Conservation (phyloP, 2,113 vertebrate genomes). For the Coptodon rendalli region DNA sequence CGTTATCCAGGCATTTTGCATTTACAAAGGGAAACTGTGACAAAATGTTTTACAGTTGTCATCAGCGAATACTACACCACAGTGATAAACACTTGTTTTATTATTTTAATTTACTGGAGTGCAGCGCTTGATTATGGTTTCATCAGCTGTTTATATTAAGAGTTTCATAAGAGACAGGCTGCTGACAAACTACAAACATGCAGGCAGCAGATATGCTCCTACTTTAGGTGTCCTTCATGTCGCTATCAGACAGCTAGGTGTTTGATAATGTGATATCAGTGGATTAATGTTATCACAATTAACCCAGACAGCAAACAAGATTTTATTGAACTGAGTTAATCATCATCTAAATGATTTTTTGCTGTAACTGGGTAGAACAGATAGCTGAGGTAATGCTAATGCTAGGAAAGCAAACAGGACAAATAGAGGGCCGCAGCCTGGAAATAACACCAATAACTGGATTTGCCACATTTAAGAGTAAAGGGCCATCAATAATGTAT, state of each 20-base stretch:
- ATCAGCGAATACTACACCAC: neutral
- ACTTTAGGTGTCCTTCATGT: neutral
- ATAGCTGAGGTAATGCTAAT: neutral
- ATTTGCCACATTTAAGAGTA: neutral
- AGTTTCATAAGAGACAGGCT: neutral
- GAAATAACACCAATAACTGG: neutral
- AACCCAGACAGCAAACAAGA: neutral
- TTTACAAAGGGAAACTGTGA: neutral
- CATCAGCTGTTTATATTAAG: neutral
- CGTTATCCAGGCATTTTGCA: neutral
- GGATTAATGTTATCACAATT: neutral
- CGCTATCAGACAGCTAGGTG: neutral
- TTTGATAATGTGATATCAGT: neutral
- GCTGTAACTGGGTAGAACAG: neutral
- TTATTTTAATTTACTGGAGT: neutral
- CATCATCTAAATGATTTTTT: neutral
- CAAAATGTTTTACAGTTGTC: neutral
- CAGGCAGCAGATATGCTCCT: neutral
- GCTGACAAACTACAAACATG: neutral
- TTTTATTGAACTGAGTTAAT: neutral
- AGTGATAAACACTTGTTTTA: neutral
- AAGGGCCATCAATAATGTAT: neutral
- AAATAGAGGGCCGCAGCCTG: fast-evolving
- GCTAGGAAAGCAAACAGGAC: neutral
- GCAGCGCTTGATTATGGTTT: neutral